Evolutionary conservation across 1,140 invertebrate species (phyloP).

Genomic region (Episyrphus balteatus): DNA sequence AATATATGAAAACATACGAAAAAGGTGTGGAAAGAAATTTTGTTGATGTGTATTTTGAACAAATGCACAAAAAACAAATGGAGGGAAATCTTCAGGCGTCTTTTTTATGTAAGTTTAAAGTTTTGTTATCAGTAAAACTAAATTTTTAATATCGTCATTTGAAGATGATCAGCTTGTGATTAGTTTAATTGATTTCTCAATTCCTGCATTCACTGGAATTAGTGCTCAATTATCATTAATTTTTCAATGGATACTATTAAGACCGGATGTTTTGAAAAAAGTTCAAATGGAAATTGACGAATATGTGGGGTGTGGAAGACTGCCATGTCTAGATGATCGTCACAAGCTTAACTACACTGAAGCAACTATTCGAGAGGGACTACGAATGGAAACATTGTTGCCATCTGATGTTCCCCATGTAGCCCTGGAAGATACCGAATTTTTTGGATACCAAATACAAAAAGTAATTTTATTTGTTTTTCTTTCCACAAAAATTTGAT

Average conservation of each 20-base stretch:
- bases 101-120: too few relatives aligned
- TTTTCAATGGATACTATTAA: conserved; percentile 48
- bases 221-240: conserved; percentile 41
- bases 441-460: conserved; percentile 43
- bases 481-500: too few relatives aligned
- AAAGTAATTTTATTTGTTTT: conserved; percentile 29
- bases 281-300: conserved; percentile 57
- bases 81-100: not conserved
- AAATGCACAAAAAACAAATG: conserved; percentile 36
- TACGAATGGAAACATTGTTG: conserved; percentile 44
- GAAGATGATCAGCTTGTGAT: conserved; percentile 40
- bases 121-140: too few relatives aligned
- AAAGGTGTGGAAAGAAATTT: conserved; percentile 38
- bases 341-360: conserved; percentile 45
- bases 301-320: conserved; percentile 50
- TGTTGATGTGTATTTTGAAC: conserved; percentile 41
- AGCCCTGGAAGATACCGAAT: conserved; percentile 28
- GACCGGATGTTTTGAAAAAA: conserved; percentile 51
- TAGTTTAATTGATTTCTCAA: conserved; percentile 44
- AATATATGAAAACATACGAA: conserved; percentile 35
- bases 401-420: conserved; percentile 45
- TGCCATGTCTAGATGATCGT: conserved; percentile 52
- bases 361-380: conserved; percentile 44
- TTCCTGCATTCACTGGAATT: conserved; percentile 42
- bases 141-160: too few relatives aligned